phyloP scores from a whole-genome alignment of 2,113 vertebrate species.

The Protobothrops flavoviridis region DNA sequence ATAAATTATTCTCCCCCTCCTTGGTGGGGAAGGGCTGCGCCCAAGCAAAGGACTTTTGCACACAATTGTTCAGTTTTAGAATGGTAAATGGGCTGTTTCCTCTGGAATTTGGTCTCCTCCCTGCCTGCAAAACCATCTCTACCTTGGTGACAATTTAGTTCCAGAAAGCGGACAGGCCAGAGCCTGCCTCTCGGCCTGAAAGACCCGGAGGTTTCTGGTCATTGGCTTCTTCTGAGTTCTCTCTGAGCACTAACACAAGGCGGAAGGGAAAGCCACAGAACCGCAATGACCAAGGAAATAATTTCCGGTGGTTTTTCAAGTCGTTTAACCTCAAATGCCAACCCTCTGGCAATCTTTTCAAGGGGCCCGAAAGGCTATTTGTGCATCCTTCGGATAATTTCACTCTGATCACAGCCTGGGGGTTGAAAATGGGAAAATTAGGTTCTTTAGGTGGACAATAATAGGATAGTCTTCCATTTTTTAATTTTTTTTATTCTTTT shows the following conservation, averaged over 20 bases:
- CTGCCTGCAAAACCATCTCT: neutral
- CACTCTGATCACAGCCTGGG: neutral
- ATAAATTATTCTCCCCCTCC: neutral
- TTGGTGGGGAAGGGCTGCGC: neutral
- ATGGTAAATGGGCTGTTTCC: neutral
- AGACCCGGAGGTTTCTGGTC: constrained; percentile 40
- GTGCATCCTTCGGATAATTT: neutral
- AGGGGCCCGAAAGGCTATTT: neutral
- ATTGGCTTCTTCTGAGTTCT: constrained; percentile 49
- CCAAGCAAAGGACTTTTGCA: neutral
- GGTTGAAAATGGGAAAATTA: neutral
- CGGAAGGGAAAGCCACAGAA: constrained; percentile 65
- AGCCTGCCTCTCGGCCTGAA: neutral
- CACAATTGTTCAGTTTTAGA: neutral
- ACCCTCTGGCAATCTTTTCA: constrained; percentile 9
- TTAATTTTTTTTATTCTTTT: neutral
- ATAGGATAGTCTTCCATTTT: neutral
- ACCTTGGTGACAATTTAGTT: neutral
- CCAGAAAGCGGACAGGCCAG: neutral
- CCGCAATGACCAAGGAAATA: constrained; percentile 65
- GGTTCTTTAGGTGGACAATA: neutral
- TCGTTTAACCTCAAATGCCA: constrained; percentile 43
- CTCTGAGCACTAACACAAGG: constrained; percentile 46
- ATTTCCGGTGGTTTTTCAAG: constrained; percentile 74
- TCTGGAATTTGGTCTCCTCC: neutral